Percentiles rank a stretch among this genome's conserved stretches.
Conservation (phyloP, 2,113 vertebrate species). For the Ceyx margarethae region DNA sequence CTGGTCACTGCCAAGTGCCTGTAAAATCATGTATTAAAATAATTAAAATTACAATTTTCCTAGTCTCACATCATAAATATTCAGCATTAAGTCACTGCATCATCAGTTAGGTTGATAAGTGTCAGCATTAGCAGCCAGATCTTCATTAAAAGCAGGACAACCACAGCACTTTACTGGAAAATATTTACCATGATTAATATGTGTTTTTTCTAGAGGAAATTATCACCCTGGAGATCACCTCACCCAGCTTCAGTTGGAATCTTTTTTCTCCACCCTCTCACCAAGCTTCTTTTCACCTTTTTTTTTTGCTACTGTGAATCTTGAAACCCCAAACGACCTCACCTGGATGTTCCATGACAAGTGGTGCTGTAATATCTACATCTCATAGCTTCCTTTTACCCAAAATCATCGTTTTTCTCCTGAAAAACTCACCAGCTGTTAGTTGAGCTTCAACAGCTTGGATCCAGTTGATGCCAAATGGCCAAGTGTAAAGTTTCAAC, state of each 20-base stretch:
- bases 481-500: not conserved
- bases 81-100: not conserved
- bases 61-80: not conserved
- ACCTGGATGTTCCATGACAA: not conserved
- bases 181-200: not conserved
- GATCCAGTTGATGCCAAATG: not conserved
- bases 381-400: not conserved
- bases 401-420: not conserved
- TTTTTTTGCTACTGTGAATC: not conserved
- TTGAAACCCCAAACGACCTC: not conserved
- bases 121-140: not conserved
- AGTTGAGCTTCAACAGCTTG: not conserved
- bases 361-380: not conserved
- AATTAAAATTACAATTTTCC: not conserved
- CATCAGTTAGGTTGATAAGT: not conserved
- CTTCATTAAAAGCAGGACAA: not conserved
- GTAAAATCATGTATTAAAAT: not conserved
- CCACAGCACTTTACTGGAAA: not conserved
- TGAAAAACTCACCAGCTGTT: slow-evolving; percentile 7
- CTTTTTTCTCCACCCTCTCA: not conserved
- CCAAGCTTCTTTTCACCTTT: not conserved
- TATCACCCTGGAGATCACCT: not conserved
- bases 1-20: not conserved
- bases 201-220: not conserved
- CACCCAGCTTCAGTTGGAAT: not conserved